Conservation (phyloP, 2,888 invertebrate species). For the Tachina fera region DNA sequence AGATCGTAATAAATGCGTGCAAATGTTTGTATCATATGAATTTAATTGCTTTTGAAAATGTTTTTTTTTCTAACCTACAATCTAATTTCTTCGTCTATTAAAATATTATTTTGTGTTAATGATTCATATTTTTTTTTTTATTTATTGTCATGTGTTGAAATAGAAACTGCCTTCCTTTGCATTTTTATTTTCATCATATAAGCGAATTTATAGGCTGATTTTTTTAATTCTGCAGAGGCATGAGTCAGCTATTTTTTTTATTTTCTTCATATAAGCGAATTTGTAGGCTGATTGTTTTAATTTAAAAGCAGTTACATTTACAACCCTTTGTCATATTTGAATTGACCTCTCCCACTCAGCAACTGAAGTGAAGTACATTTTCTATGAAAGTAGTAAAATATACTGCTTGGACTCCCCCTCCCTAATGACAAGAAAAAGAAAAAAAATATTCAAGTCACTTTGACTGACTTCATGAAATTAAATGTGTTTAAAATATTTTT, state of each 20-base stretch:
- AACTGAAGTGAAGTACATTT: conserved; percentile 6
- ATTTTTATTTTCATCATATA: neutral
- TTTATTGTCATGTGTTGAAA: neutral
- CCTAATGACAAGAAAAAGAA: neutral
- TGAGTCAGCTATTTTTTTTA: neutral
- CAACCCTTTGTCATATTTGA: neutral
- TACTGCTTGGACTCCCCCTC: neutral
- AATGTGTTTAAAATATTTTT: conserved; percentile 20
- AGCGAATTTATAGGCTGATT: neutral
- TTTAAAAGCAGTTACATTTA: neutral
- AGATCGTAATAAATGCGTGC: neutral
- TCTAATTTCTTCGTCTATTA: neutral
- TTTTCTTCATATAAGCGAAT: no score
- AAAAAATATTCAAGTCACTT: neutral
- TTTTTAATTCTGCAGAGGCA: neutral
- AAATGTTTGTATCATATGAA: neutral
- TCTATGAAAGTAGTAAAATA: conserved; percentile 7
- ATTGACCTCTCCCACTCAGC: conserved; percentile 47
- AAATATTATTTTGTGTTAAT: neutral
- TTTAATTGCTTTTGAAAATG: neutral
- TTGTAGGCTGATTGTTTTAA: no score
- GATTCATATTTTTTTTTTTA: neutral
- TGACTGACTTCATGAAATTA: conserved; percentile 4
- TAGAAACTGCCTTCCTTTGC: neutral
- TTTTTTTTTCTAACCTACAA: neutral